These are phyloP conservation scores for Drosophila subsilvestris DNA, from an alignment of 2,888 invertebrate genomes.

Conservation along the genomic window DNA sequence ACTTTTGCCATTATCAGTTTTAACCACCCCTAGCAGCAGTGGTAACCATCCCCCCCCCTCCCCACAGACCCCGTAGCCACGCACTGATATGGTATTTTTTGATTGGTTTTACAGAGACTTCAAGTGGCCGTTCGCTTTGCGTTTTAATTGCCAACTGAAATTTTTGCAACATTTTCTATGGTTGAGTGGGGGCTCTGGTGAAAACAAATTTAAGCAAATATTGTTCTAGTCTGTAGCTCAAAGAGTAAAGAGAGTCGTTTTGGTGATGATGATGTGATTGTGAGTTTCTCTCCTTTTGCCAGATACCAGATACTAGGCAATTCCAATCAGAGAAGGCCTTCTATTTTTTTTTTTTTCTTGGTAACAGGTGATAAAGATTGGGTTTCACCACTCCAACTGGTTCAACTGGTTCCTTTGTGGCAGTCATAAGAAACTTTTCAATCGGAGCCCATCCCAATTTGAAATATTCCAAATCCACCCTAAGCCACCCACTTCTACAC, in stretches of 20 bases:
- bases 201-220: slow-evolving; percentile 43
- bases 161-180: slow-evolving; percentile 25
- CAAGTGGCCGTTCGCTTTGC: slow-evolving; percentile 49
- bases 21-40: slow-evolving; percentile 4
- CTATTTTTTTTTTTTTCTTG: not conserved
- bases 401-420: not conserved
- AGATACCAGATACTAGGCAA: slow-evolving; percentile 9
- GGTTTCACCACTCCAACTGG: not conserved
- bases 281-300: slow-evolving; percentile 14
- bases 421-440: not conserved
- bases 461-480: not conserved
- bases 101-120: slow-evolving; percentile 67
- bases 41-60: slow-evolving; percentile 4
- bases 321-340: slow-evolving; percentile 38
- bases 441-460: slow-evolving; percentile 7
- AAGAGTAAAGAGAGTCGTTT: slow-evolving; percentile 29
- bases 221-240: slow-evolving; percentile 39
- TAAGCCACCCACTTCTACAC: not conserved
- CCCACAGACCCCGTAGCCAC: slow-evolving; percentile 9
- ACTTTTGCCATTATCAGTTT: slow-evolving; percentile 65
- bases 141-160: slow-evolving; percentile 66
- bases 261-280: slow-evolving; percentile 32
- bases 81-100: slow-evolving; percentile 71
- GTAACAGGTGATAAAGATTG: slow-evolving; percentile 25
- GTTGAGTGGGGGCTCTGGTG: not conserved